A percentile compares a stretch with the other conserved stretches of the same genome.
These are phyloP conservation scores for Rhinichthys klamathensis DNA, from an alignment of 2,113 vertebrate genomes.

Conservation along the genomic window DNA sequence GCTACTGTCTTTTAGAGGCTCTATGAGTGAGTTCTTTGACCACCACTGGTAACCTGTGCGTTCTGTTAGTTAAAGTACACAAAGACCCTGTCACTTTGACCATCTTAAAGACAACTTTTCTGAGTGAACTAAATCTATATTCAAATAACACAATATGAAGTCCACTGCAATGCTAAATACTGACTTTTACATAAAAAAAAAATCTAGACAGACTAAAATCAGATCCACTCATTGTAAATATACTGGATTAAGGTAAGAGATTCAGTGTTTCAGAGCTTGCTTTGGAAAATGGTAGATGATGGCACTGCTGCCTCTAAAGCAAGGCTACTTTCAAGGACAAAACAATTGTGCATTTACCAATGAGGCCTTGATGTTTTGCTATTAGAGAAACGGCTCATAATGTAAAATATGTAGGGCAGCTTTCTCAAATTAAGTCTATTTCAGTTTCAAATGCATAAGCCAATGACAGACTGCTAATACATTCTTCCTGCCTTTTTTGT, in stretches of 20 bases:
- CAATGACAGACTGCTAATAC: neutral
- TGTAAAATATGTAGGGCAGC: slow-evolving; percentile 1
- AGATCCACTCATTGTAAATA: neutral
- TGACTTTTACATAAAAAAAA: neutral
- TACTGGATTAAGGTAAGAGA: neutral
- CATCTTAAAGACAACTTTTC: neutral
- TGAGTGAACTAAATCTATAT: neutral
- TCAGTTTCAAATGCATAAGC: neutral
- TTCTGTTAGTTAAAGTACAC: slow-evolving; percentile 36
- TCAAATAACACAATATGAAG: slow-evolving; percentile 8
- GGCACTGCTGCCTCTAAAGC: neutral
- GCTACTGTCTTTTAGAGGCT: neutral
- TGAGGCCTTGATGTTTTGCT: neutral
- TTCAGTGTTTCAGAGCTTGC: neutral
- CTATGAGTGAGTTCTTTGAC: slow-evolving; percentile 45
- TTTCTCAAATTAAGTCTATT: neutral
- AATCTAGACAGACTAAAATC: neutral
- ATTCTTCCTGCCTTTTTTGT: neutral
- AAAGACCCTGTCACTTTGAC: slow-evolving; percentile 2
- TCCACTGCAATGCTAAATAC: slow-evolving; percentile 9
- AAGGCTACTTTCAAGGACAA: slow-evolving; percentile 22
- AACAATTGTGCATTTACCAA: neutral
- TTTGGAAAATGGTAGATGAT: neutral
- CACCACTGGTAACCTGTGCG: slow-evolving; percentile 29
- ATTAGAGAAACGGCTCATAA: neutral